A percentile compares a stretch with the other conserved stretches of the same genome.
These are phyloP conservation scores for Synchiropus splendidus DNA, from an alignment of 2,113 vertebrate species.

Conservation along the genomic window DNA sequence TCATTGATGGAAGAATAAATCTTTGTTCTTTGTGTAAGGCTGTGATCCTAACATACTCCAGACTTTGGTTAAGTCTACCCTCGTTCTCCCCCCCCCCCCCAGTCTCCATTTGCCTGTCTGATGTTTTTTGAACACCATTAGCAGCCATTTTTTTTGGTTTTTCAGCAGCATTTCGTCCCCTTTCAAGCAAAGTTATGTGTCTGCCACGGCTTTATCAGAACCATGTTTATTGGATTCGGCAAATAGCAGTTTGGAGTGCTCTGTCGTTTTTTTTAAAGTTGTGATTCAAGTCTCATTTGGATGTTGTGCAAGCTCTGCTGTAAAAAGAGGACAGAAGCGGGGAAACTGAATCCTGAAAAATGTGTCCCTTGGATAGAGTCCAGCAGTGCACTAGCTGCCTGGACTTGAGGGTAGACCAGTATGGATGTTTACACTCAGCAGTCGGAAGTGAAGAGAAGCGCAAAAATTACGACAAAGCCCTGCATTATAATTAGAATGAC, in stretches of 20 bases:
- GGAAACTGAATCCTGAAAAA: conserved; percentile 70
- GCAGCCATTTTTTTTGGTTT: not conserved
- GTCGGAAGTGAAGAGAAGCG: conserved; percentile 51
- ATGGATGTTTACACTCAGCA: conserved; percentile 53
- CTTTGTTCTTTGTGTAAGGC: conserved; percentile 47
- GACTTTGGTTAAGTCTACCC: conserved; percentile 30
- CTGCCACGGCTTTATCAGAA: not conserved
- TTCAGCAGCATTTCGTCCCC: not conserved
- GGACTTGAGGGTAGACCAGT: conserved; percentile 46
- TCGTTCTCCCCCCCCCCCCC: conserved; percentile 19
- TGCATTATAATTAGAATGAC: conserved; percentile 58
- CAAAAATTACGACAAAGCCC: conserved; percentile 52
- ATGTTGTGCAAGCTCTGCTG: conserved; percentile 23
- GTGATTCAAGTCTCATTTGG: conserved; percentile 1
- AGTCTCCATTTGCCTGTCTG: conserved; percentile 22
- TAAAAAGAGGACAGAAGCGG: conserved; percentile 38
- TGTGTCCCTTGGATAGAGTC: conserved; percentile 58
- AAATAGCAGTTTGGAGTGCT: too few species aligned
- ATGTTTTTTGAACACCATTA: conserved; percentile 24
- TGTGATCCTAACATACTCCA: conserved; percentile 41
- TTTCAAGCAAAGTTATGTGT: not conserved
- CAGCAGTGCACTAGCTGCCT: conserved; percentile 54
- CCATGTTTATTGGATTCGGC: not conserved
- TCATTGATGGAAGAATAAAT: conserved; percentile 34
- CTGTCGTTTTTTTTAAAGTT: too few species aligned